Conservation (phyloP, 2,888 invertebrate genomes). For the Sinhomidia bicolor region DNA sequence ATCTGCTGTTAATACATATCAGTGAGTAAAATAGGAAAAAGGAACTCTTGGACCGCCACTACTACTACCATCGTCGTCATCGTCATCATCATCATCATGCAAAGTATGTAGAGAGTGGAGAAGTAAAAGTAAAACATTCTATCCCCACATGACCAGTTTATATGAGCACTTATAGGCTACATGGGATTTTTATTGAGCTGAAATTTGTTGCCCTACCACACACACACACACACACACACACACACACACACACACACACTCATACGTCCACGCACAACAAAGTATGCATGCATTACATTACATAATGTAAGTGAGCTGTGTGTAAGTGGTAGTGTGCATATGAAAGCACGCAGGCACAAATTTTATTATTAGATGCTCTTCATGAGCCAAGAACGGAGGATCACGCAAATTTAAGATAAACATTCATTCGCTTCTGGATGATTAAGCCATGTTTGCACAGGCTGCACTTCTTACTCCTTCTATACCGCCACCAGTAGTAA, state of each 20-base stretch:
- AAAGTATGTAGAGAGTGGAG: neutral
- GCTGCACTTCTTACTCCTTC: slow-evolving; percentile 14
- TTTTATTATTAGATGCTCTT: slow-evolving; percentile 23
- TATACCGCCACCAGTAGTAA: neutral
- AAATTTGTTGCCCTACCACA: slow-evolving; percentile 45
- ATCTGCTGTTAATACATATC: slow-evolving; percentile 28
- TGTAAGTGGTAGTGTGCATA: neutral
- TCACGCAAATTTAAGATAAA: slow-evolving; percentile 75
- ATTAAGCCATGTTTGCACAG: slow-evolving; percentile 69
- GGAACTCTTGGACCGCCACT: neutral
- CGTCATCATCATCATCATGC: neutral
- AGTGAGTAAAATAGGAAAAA: neutral
- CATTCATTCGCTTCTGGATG: slow-evolving; percentile 68
- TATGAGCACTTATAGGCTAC: slow-evolving; percentile 5
- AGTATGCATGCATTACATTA: too few relatives aligned
- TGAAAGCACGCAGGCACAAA: slow-evolving; percentile 16
- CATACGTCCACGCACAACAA: neutral
- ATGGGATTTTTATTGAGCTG: slow-evolving; percentile 41
- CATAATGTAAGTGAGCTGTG: neutral
- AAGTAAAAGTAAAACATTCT: neutral
- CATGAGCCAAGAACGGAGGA: slow-evolving; percentile 38
- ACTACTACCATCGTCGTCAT: neutral
- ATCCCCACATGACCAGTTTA: slow-evolving; percentile 51
- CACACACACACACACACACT: neutral
- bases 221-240: slow-evolving; percentile 1